phyloP scores from a whole-genome alignment of 2,797 vertebrate species.

The Gouania willdenowi region DNA sequence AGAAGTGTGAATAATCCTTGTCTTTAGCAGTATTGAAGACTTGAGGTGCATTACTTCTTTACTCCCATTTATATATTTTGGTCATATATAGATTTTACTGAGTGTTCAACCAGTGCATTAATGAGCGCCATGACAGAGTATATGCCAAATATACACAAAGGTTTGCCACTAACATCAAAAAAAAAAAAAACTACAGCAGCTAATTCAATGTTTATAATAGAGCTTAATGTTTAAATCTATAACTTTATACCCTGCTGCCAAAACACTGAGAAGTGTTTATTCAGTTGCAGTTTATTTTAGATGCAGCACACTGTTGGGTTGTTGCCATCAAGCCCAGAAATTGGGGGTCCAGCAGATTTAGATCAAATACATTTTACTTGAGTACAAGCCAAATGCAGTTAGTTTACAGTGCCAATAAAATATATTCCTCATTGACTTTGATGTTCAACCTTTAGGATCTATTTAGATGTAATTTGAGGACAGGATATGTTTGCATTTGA shows the following conservation, averaged over 20 bases:
- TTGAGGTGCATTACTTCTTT: constrained; percentile 25
- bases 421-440: too few species aligned
- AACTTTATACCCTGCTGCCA: constrained; percentile 11
- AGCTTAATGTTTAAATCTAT: constrained; percentile 22
- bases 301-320: constrained; percentile 15
- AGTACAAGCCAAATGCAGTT: constrained; percentile 9
- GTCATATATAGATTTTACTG: constrained; percentile 47
- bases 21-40: constrained; percentile 42
- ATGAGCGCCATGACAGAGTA: constrained; percentile 46
- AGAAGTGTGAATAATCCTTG: constrained; percentile 58
- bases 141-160: constrained; percentile 60
- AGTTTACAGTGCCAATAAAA: too few species aligned
- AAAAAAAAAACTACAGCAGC: constrained; percentile 29
- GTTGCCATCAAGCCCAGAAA: constrained; percentile 13
- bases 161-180: constrained; percentile 45
- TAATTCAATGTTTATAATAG: constrained; percentile 25
- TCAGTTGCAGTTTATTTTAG: constrained; percentile 17
- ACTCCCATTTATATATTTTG: constrained; percentile 40
- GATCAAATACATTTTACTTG: constrained; percentile 16
- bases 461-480: too few species aligned
- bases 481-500: too few species aligned
- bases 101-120: constrained; percentile 59
- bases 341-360: constrained; percentile 17
- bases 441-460: too few species aligned
- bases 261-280: constrained; percentile 11